Evolutionary conservation across 2,113 vertebrate genomes (phyloP), one percentile per base, ranked within the genome.

Genomic region (Cyanoderma ruficeps): DNA sequence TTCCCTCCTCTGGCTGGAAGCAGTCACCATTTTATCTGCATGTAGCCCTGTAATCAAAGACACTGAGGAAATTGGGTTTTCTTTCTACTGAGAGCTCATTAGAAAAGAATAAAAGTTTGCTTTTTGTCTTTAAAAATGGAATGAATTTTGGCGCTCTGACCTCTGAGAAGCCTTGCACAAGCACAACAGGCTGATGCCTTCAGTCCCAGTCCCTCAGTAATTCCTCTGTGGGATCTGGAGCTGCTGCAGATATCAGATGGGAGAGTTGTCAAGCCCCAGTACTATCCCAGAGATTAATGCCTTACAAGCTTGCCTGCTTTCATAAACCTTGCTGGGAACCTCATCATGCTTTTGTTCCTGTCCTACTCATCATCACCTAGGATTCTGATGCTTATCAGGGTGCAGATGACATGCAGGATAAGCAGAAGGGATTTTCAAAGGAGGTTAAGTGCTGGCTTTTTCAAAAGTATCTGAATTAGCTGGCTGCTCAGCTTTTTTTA

Each of bases 291-390:
- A 75, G 67, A 70, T 69, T 52, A 49, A 81, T 9, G 57, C 60
- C 83, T 59, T 80, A 44, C 27, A 76, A 87, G 55, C 69, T 75
- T 33, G 23, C 41, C 72, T 68, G 72, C 85, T 92, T 77, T 68
- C 88, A 81, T 67, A 91, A 96, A 64, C 69, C 88, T 74, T 59
- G 33, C 76, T 96, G 90, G 90, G 94, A 92, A 86, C 65, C 60
- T 93, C 94, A 63, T 42, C 37, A 17, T 4, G 74, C 84, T 91
- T 91, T 91, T 93, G 60, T 90, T 89, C 83, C 83, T 93, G 69
- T 81, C 80, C 91, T 94, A 94, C 80, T 87, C 94, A 90, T 87
- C 83, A 87, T 39, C 95, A 92, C 72, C 89, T 72, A 0, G 14
- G 64, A 52, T 74, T 77, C 11, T 80, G 94, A 77, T 83, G 71